A percentile compares a stretch with the other conserved stretches of the same genome.
Conservation (phyloP, 2,888 invertebrate genomes). For the Drosophila prostipennis region DNA sequence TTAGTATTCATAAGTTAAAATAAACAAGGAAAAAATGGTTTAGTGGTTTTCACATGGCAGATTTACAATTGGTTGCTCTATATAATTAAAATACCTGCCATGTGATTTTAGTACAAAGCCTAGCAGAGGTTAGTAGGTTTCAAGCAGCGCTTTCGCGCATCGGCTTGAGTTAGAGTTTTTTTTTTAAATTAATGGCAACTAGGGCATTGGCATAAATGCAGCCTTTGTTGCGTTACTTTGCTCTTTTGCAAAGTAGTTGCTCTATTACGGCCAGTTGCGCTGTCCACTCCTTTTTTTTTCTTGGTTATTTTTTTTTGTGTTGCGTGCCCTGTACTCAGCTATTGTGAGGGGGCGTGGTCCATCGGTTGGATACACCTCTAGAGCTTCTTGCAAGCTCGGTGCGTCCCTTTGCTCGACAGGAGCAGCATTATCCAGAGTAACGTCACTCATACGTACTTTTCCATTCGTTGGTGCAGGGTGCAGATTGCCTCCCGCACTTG, state of each 20-base stretch:
- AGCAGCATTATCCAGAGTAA: background rate
- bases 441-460: background rate
- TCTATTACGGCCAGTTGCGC: background rate
- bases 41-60: too few species aligned
- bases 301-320: background rate
- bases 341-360: background rate
- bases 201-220: background rate
- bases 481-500: too few species aligned
- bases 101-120: too few species aligned
- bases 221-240: background rate
- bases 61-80: too few species aligned
- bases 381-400: background rate
- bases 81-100: too few species aligned
- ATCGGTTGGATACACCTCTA: slow-evolving; percentile 1
- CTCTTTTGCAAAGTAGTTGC: background rate
- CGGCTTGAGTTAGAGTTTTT: too few species aligned
- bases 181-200: too few species aligned
- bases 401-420: background rate
- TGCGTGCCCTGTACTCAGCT: background rate
- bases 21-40: too few species aligned
- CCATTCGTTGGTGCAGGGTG: too few species aligned
- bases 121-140: too few species aligned
- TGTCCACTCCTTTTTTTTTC: background rate
- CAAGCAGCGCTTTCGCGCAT: too few species aligned
- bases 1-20: too few species aligned